These are phyloP conservation scores for Acanthosepion esculentum DNA, from an alignment of 2,888 invertebrate species.

Conservation along the genomic window DNA sequence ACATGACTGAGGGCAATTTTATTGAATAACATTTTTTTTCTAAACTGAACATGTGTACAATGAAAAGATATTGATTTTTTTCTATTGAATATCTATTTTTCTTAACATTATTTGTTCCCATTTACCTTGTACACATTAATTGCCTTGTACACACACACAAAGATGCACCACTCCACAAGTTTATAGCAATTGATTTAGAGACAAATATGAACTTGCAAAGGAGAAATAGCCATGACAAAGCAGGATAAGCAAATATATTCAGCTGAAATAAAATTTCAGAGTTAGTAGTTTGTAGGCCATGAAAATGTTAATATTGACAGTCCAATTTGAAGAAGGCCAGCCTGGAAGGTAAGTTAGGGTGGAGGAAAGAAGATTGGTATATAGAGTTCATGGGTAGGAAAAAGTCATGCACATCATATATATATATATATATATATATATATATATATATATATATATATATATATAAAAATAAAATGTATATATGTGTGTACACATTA, in stretches of 20 bases:
- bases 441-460: not conserved
- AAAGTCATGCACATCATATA: not conserved
- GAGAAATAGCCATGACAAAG: constrained; percentile 2
- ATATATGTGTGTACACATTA: too few relatives aligned
- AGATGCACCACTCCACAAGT: not conserved
- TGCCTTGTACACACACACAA: not conserved
- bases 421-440: not conserved
- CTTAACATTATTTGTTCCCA: too few relatives aligned
- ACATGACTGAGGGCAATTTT: too few relatives aligned
- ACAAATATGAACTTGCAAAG: not conserved
- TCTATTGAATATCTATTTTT: too few relatives aligned
- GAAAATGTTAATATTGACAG: not conserved
- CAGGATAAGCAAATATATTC: constrained; percentile 15
- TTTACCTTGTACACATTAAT: too few relatives aligned
- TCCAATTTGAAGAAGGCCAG: not conserved
- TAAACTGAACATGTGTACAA: too few relatives aligned
- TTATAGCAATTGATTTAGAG: not conserved
- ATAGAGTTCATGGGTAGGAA: not conserved
- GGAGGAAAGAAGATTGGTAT: not conserved
- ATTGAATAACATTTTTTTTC: too few relatives aligned
- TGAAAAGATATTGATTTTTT: too few relatives aligned
- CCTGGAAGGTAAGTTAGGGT: not conserved
- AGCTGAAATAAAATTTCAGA: not conserved
- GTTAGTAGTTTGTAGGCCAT: not conserved
- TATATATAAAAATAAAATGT: not conserved